phyloP scores from a whole-genome alignment of 2,888 invertebrate genomes.

The Agrotis exclamationis region DNA sequence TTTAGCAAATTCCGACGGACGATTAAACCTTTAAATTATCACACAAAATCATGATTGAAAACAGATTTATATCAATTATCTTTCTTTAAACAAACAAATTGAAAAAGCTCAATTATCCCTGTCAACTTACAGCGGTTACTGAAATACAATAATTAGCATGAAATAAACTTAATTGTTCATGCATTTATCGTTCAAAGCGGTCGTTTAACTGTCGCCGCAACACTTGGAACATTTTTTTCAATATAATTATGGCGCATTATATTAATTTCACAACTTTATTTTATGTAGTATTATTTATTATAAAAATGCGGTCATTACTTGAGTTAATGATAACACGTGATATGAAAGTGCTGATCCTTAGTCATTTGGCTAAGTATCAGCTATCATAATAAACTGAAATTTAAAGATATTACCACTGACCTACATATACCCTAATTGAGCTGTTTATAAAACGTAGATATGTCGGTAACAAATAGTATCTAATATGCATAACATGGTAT shows the following conservation, averaged over 20 bases:
- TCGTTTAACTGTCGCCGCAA: conserved; percentile 25
- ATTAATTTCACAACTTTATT: background rate
- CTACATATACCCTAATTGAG: too few species aligned
- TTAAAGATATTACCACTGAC: too few species aligned
- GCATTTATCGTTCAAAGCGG: conserved; percentile 15
- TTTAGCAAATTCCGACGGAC: conserved; percentile 1
- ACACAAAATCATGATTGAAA: background rate
- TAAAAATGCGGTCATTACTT: background rate
- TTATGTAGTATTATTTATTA: background rate
- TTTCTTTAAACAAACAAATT: background rate
- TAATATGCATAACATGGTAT: too few species aligned
- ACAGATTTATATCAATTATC: background rate
- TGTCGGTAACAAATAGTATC: too few species aligned
- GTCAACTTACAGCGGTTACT: background rate
- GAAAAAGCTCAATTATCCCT: background rate
- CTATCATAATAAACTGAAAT: too few species aligned
- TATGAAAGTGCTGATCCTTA: background rate
- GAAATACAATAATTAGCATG: background rate
- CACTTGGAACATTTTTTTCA: conserved; percentile 14
- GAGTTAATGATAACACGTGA: background rate
- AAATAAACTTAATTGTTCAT: conserved; percentile 28
- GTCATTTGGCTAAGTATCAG: too few species aligned
- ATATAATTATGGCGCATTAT: conserved; percentile 10
- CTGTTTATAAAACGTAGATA: too few species aligned
- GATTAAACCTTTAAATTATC: conserved; percentile 3